Conservation (phyloP, 35 echinoderm and acorn worm genomes). For the Hemicentrotus pulcherrimus region DNA sequence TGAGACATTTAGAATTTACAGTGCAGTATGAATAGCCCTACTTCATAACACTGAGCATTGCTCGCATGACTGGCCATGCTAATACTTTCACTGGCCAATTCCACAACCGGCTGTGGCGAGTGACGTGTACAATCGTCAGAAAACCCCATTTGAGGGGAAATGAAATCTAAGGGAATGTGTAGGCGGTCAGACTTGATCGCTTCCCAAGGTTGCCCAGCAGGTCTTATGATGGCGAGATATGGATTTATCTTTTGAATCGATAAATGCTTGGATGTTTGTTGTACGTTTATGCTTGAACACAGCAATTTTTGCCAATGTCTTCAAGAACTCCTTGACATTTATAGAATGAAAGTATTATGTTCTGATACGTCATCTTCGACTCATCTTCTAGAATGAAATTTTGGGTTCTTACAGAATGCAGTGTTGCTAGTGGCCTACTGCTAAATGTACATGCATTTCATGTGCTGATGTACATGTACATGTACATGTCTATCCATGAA, state of each 20-base stretch:
- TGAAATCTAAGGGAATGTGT: background rate
- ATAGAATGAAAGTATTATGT: too few relatives aligned
- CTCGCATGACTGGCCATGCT: background rate
- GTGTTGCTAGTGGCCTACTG: too few relatives aligned
- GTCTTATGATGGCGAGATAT: background rate
- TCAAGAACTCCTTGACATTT: background rate
- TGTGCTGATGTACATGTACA: too few relatives aligned
- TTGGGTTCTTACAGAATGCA: too few relatives aligned
- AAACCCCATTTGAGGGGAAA: background rate
- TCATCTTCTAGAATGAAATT: too few relatives aligned
- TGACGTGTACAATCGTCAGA: slow-evolving; percentile 16
- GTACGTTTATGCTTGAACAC: background rate
- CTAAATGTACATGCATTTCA: too few relatives aligned
- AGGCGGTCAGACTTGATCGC: background rate
- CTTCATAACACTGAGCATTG: background rate
- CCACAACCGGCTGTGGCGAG: background rate
- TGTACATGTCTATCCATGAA: too few relatives aligned
- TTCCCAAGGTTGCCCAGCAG: background rate
- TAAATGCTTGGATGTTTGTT: too few relatives aligned
- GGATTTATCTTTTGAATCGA: background rate
- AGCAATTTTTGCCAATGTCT: background rate
- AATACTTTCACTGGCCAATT: background rate
- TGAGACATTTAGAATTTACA: background rate
- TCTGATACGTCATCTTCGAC: too few relatives aligned
- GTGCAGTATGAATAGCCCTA: background rate